Evolutionary conservation across 2,888 invertebrate species (phyloP).

Genomic region (Caradrina clavipalpis): DNA sequence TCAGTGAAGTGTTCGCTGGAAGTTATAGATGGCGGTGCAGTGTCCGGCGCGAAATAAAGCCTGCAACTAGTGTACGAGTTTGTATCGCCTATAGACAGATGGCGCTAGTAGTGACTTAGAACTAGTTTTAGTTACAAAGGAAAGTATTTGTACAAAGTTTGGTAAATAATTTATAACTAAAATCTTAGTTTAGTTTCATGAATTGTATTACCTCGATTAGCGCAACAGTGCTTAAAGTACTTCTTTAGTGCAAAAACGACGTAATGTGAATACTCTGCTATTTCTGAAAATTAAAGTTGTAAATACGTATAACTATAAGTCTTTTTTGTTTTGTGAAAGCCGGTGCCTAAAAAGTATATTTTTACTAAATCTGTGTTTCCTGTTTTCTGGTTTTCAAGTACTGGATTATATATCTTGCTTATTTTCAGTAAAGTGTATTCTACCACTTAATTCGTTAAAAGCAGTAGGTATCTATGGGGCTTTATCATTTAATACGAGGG

Average conservation of each 20-base stretch:
- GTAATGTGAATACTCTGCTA: background rate
- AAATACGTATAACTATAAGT: too few species aligned
- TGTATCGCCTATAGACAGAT: conserved; percentile 36
- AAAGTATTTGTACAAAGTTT: background rate
- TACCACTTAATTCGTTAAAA: background rate
- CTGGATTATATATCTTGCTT: background rate
- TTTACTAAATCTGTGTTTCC: background rate
- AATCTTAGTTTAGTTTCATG: too few species aligned
- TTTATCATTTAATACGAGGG: too few species aligned
- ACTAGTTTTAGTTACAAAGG: background rate
- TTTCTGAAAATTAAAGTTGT: background rate
- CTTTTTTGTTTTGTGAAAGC: background rate
- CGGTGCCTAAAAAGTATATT: background rate
- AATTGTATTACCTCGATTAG: too few species aligned
- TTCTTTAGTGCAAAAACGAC: background rate
- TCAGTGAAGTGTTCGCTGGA: conserved; percentile 26
- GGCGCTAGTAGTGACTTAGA: conserved; percentile 42
- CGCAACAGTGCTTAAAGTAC: too few species aligned
- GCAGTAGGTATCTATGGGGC: background rate
- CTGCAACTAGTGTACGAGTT: conserved; percentile 15
- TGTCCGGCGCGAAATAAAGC: background rate
- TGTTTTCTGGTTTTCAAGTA: too few species aligned
- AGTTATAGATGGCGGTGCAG: conserved; percentile 55
- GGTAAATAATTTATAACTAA: too few species aligned
- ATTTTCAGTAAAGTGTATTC: background rate